phyloP scores from a whole-genome alignment of 1,140 invertebrate genomes.

The Aphis craccivora region DNA sequence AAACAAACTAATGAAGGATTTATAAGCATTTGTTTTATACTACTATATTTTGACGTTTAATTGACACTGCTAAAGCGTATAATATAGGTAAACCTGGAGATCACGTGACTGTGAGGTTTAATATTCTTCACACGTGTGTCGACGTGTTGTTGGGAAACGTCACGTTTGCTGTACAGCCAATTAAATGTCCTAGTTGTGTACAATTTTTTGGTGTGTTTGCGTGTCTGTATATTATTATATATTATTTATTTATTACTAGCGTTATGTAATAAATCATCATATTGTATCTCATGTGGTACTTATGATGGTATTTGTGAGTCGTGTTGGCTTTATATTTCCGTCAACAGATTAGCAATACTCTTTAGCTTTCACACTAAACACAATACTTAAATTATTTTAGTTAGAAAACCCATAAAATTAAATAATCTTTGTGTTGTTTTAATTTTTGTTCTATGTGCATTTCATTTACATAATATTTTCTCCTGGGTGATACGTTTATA shows the following conservation, averaged over 20 bases:
- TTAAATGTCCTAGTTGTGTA: background rate
- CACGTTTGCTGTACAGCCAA: background rate
- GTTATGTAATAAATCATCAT: background rate
- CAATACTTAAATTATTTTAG: background rate
- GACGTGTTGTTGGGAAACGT: background rate
- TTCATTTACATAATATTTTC: background rate
- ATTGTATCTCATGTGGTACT: background rate
- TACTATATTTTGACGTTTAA: background rate
- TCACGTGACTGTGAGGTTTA: background rate
- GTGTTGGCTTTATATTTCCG: background rate
- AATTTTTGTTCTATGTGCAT: background rate
- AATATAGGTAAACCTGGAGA: background rate
- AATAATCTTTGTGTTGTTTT: background rate
- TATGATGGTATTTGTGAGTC: background rate
- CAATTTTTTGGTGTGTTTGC: background rate
- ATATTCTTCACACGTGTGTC: background rate
- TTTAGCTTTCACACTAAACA: background rate
- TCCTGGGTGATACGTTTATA: background rate
- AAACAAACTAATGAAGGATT: slow-evolving; percentile 10
- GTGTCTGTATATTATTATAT: background rate
- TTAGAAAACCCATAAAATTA: background rate
- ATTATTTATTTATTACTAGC: background rate
- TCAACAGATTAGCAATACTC: background rate
- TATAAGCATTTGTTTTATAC: background rate
- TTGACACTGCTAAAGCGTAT: background rate